Conservation (phyloP, 2,113 vertebrate genomes). For the Mirounga angustirostris region DNA sequence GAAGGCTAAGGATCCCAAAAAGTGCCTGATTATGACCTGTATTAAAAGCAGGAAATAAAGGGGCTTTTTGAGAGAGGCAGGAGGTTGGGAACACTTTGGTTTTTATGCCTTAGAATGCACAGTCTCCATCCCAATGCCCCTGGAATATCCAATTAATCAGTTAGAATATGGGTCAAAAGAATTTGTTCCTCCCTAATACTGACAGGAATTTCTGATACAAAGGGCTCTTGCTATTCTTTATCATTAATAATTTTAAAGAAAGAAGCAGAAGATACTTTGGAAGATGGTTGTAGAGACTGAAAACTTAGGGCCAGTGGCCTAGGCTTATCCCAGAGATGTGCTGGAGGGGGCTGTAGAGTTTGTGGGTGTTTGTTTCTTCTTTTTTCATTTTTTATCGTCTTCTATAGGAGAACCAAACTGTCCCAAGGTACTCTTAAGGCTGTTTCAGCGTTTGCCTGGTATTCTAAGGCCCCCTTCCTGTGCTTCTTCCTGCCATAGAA, state of each 20-base stretch:
- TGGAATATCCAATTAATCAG: neutral
- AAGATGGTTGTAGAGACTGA: neutral
- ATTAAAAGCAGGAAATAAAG: neutral
- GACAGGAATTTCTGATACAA: neutral
- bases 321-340: neutral
- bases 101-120: neutral
- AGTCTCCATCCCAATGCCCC: neutral
- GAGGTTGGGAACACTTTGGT: neutral
- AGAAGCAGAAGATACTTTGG: neutral
- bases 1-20: conserved; percentile 32
- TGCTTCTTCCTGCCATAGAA: neutral
- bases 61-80: neutral
- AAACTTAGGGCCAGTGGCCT: neutral
- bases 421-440: neutral
- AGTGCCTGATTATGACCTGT: neutral
- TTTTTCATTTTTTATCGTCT: neutral
- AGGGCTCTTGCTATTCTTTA: neutral
- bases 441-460: neutral
- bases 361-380: neutral
- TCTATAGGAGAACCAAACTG: neutral
- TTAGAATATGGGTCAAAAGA: neutral
- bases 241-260: conserved; percentile 40
- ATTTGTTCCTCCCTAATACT: neutral
- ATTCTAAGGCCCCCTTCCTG: neutral
- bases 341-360: fast-evolving